phyloP scores from a whole-genome alignment of 2,888 invertebrate genomes.

The Stratiomys singularior region DNA sequence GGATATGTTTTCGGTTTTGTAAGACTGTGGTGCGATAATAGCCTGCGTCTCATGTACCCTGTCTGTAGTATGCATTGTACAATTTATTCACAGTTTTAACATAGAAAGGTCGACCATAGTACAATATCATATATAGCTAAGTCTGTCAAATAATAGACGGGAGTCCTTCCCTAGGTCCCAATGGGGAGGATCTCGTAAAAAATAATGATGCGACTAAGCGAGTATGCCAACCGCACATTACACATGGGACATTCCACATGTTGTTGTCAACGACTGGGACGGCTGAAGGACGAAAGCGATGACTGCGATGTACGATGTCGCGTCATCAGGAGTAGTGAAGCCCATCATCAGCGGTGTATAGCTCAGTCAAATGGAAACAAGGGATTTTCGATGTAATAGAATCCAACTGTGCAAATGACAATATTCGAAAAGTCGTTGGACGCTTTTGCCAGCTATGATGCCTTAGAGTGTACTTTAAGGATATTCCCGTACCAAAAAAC shows the following conservation, averaged over 20 bases:
- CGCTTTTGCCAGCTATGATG: background rate
- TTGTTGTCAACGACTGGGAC: slow-evolving; percentile 9
- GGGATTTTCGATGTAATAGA: slow-evolving; percentile 44
- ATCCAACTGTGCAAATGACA: slow-evolving; percentile 46
- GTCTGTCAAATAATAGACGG: slow-evolving; percentile 5
- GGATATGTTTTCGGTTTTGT: slow-evolving; percentile 4
- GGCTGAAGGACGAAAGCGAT: no score
- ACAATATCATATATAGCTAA: background rate
- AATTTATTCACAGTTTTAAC: background rate
- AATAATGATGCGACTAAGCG: slow-evolving; percentile 35
- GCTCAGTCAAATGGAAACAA: slow-evolving; percentile 44
- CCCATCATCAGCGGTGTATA: slow-evolving; percentile 38
- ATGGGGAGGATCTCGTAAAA: slow-evolving; percentile 35
- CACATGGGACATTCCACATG: slow-evolving; percentile 32
- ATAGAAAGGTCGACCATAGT: no score
- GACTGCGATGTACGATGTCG: background rate
- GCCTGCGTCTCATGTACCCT: background rate
- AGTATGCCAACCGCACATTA: slow-evolving; percentile 26
- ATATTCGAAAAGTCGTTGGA: slow-evolving; percentile 31
- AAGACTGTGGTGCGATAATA: background rate
- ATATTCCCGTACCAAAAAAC: background rate
- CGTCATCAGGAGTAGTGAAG: slow-evolving; percentile 26
- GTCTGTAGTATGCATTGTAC: background rate
- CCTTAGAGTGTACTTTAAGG: slow-evolving; percentile 35
- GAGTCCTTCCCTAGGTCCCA: slow-evolving; percentile 2